Percentiles rank a stretch among this genome's conserved stretches.
Evolutionary conservation across 1,140 invertebrate species (phyloP).

Genomic region (Drosophila aff.): DNA sequence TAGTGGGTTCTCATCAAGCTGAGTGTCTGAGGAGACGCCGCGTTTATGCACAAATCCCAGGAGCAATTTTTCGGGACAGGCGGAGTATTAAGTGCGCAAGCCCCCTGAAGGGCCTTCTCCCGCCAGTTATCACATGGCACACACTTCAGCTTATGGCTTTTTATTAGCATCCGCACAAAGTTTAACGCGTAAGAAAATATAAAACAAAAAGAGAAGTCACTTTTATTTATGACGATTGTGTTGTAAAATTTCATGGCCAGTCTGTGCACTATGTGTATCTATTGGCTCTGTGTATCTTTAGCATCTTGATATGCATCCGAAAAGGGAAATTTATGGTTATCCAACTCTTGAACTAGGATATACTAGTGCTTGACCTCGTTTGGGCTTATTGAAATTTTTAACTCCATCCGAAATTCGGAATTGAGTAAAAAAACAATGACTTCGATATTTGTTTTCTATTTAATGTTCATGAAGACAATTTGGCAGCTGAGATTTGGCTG

Average conservation of each 20-base stretch:
- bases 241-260: constrained; percentile 39
- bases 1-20: constrained; percentile 12
- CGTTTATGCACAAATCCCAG: constrained; percentile 57
- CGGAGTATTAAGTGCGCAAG: constrained; percentile 12
- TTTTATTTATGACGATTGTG: constrained; percentile 42
- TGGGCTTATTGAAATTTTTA: not conserved
- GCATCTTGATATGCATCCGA: constrained; percentile 14
- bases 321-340: constrained; percentile 38
- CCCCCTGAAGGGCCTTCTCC: not conserved
- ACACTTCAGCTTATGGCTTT: constrained; percentile 52
- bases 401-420: constrained; percentile 10
- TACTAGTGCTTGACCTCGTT: not conserved
- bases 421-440: constrained; percentile 13
- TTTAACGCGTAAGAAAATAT: constrained; percentile 21
- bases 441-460: constrained; percentile 13
- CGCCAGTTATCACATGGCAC: constrained; percentile 44
- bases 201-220: constrained; percentile 14
- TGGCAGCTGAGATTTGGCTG: not conserved
- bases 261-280: constrained; percentile 10
- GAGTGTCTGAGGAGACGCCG: constrained; percentile 36
- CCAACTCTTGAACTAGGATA: not conserved
- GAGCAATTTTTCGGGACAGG: constrained; percentile 39
- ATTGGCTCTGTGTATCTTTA: constrained; percentile 12
- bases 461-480: constrained; percentile 2
- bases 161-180: constrained; percentile 43